Conservation (phyloP, 1,140 invertebrate species). For the Hermetia illucens region DNA sequence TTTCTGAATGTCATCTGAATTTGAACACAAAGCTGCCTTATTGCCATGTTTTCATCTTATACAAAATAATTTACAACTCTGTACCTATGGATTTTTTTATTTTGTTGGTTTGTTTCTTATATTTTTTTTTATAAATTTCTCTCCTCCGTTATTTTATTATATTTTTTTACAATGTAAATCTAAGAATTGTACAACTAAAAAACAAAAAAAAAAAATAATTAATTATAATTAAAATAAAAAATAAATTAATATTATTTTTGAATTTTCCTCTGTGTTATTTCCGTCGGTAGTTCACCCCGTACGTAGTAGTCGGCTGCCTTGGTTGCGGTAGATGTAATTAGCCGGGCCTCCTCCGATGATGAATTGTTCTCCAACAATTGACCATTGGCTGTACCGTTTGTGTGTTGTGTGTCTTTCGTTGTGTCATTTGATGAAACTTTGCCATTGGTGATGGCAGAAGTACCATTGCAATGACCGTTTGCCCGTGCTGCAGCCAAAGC, state of each 20-base stretch:
- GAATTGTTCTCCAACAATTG: no score
- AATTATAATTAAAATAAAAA: background rate
- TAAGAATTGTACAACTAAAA: conserved; percentile 1
- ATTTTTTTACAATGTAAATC: conserved; percentile 1
- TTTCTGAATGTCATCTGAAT: no score
- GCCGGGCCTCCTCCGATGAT: no score
- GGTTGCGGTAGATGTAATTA: no score
- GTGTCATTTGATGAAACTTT: no score
- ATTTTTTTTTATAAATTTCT: background rate
- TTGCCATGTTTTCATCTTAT: no score
- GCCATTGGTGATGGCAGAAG: no score
- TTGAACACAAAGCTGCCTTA: no score
- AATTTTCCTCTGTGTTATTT: conserved; percentile 1
- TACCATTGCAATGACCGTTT: no score
- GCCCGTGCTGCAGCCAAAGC: no score
- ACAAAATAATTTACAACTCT: background rate
- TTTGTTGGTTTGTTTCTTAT: background rate
- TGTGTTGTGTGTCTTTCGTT: no score
- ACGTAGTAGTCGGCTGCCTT: conserved; percentile 2
- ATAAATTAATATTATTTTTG: conserved; percentile 3
- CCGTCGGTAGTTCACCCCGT: background rate
- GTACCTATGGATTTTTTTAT: background rate
- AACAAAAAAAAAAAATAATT: conserved; percentile 1
- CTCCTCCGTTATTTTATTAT: background rate
- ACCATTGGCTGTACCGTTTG: no score